Percentiles rank a stretch among this genome's conserved stretches.
phyloP scores from a whole-genome alignment of 2,113 vertebrate species.

The Oreochromis aureus region DNA sequence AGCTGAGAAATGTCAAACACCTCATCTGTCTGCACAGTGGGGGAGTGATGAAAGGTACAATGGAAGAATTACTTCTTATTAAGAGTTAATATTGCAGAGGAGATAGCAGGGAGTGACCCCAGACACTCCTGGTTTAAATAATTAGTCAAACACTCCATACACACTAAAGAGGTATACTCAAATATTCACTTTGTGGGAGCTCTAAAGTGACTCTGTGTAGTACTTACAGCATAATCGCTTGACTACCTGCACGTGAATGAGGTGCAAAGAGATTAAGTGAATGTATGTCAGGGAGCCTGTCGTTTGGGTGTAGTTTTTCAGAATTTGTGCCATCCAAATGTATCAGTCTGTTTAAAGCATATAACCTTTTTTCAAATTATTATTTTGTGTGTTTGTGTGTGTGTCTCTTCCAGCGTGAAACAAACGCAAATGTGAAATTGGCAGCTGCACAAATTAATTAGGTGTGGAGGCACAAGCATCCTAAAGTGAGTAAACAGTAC shows the following conservation, averaged over 20 bases:
- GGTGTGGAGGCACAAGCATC: conserved; percentile 28
- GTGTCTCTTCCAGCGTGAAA: not conserved
- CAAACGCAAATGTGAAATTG: conserved; percentile 33
- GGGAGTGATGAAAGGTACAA: not conserved
- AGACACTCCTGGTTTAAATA: conserved; percentile 31
- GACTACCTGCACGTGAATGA: not conserved
- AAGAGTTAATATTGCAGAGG: conserved; percentile 10
- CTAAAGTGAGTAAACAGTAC: conserved; percentile 45
- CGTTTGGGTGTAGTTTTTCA: not conserved
- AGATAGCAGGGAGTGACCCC: conserved; percentile 16
- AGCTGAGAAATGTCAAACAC: conserved; percentile 32
- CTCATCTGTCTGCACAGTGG: conserved; percentile 26
- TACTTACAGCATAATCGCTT: not conserved
- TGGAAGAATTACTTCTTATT: conserved; percentile 35
- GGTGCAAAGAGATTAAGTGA: not conserved
- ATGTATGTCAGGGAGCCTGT: not conserved
- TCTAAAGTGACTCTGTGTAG: not conserved
- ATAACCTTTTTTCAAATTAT: not conserved
- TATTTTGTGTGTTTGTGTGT: not conserved
- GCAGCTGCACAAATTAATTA: conserved; percentile 46
- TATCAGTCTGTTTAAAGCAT: not conserved
- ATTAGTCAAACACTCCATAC: conserved; percentile 25
- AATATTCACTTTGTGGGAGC: not conserved
- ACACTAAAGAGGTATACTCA: not conserved
- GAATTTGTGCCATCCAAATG: not conserved